Evolutionary conservation across 2,888 invertebrate genomes (phyloP).

Genomic region (Eledona agricola): DNA sequence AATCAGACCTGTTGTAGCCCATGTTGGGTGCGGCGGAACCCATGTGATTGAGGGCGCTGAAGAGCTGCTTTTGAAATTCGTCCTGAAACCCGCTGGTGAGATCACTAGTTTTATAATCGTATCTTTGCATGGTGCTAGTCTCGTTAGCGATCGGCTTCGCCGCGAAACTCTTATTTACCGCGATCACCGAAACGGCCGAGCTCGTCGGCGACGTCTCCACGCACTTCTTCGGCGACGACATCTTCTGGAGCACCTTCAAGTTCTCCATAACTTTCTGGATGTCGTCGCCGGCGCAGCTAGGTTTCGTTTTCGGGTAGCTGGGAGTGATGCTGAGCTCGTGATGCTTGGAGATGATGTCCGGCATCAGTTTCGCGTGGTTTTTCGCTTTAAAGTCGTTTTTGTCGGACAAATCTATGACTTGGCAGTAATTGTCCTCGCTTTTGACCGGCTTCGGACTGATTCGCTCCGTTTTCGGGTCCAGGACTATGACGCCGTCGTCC

Average conservation of each 20-base stretch:
- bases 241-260: constrained; percentile 62
- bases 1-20: constrained; percentile 58
- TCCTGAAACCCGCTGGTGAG: constrained; percentile 56
- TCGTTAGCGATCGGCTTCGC: constrained; percentile 44
- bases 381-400: constrained; percentile 29
- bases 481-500: constrained; percentile 31
- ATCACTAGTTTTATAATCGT: constrained; percentile 37
- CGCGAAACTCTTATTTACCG: constrained; percentile 57
- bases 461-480: constrained; percentile 18
- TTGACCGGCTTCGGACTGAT: constrained; percentile 27
- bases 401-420: constrained; percentile 56
- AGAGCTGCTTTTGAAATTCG: constrained; percentile 60
- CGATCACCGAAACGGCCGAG: constrained; percentile 60
- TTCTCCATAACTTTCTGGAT: constrained; percentile 64
- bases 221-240: constrained; percentile 54
- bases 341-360: constrained; percentile 32
- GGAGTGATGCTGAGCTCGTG: constrained; percentile 40
- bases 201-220: constrained; percentile 43
- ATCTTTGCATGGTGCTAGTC: constrained; percentile 34
- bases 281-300: constrained; percentile 54
- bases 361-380: constrained; percentile 13
- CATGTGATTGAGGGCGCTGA: constrained; percentile 50
- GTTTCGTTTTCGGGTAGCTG: constrained; percentile 28
- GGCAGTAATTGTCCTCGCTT: constrained; percentile 49
- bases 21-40: too few relatives aligned